These are phyloP conservation scores for Poeciliopsis turrubarensis DNA, from an alignment of 2,113 vertebrate species.

Conservation along the genomic window DNA sequence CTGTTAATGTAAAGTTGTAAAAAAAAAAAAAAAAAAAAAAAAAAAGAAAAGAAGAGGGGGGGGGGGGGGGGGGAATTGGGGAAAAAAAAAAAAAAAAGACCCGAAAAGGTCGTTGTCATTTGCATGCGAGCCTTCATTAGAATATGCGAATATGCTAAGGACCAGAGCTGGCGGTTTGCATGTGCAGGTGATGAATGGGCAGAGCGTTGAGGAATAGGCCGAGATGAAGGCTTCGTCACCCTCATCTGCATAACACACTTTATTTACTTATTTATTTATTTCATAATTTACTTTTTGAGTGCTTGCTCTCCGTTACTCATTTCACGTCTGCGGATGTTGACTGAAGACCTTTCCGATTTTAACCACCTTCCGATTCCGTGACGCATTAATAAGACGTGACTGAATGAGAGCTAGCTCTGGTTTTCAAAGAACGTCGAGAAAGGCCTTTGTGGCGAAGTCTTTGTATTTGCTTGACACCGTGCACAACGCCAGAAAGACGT, in stretches of 20 bases:
- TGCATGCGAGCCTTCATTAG: slow-evolving; percentile 99
- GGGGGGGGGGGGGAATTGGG: not conserved
- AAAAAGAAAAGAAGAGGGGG: slow-evolving; percentile 48
- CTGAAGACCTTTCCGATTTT: slow-evolving; percentile 76
- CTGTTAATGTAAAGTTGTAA: slow-evolving; percentile 95
- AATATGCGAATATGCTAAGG: slow-evolving; percentile 99
- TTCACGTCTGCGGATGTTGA: slow-evolving; percentile 48
- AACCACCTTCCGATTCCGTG: slow-evolving; percentile 16
- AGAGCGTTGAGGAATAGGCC: slow-evolving; percentile 83
- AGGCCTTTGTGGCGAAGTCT: slow-evolving; percentile 5
- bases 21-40: slow-evolving; percentile 76
- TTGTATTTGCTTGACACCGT: slow-evolving; percentile 11
- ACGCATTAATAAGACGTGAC: slow-evolving; percentile 29
- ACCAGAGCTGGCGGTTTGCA: slow-evolving; percentile 90
- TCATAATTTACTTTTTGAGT: slow-evolving; percentile 80
- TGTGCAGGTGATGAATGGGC: slow-evolving; percentile 97
- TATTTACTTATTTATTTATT: slow-evolving; percentile 81
- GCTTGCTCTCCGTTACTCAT: slow-evolving; percentile 48
- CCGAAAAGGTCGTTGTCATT: slow-evolving; percentile 97
- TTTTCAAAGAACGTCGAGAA: slow-evolving; percentile 9
- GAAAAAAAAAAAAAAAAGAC: slow-evolving; percentile 42
- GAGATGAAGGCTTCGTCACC: slow-evolving; percentile 91
- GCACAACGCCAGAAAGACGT: slow-evolving; percentile 15
- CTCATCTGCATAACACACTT: slow-evolving; percentile 90
- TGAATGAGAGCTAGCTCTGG: slow-evolving; percentile 39